phyloP scores from a whole-genome alignment of 2,113 vertebrate genomes.

The Xenus cinereus region DNA sequence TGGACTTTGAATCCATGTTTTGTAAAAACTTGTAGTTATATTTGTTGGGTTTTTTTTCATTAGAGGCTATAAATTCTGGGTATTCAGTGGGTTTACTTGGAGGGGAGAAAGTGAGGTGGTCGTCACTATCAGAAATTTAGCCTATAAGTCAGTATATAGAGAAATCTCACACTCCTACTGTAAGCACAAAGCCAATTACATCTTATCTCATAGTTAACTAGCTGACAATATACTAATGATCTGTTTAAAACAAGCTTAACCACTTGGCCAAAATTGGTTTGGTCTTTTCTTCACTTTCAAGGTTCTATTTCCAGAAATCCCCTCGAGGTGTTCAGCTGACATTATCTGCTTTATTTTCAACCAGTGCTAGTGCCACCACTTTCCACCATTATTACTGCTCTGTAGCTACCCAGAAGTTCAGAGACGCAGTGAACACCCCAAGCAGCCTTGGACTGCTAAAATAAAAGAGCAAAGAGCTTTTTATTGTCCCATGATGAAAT shows the following conservation, averaged over 20 bases:
- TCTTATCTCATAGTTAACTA: neutral
- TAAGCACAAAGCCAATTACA: neutral
- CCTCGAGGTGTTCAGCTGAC: neutral
- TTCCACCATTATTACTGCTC: neutral
- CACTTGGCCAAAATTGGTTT: neutral
- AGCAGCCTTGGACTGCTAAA: neutral
- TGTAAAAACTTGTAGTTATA: neutral
- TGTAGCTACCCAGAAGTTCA: neutral
- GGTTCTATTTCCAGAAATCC: neutral
- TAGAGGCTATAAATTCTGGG: neutral
- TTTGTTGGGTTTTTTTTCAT: neutral
- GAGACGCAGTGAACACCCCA: neutral
- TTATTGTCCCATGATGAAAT: neutral
- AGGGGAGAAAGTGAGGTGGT: neutral
- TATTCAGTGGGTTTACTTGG: neutral
- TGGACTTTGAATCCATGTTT: neutral
- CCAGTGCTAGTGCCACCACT: neutral
- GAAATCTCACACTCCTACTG: neutral
- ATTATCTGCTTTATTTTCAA: neutral
- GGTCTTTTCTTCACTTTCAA: neutral
- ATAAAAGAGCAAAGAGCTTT: neutral
- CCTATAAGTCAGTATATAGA: neutral
- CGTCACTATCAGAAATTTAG: neutral
- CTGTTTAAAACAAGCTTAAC: neutral
- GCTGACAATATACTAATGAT: neutral